Conservation (phyloP, 2,113 vertebrate species). For the Girardinichthys multiradiatus region DNA sequence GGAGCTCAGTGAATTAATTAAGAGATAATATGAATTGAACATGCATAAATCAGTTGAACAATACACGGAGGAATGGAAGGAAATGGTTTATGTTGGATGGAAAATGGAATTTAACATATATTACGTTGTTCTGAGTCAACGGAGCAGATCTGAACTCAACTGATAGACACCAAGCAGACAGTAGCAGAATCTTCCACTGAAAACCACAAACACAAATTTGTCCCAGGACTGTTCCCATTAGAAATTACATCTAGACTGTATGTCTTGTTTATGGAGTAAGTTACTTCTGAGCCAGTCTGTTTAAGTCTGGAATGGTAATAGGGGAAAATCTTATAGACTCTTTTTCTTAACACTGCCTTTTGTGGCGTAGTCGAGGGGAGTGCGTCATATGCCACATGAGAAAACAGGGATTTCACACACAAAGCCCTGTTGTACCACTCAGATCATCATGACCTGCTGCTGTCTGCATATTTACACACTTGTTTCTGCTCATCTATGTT, state of each 20-base stretch:
- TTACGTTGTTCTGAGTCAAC: conserved; percentile 18
- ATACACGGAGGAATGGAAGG: too few relatives aligned
- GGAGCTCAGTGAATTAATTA: not conserved
- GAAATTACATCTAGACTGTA: conserved; percentile 12
- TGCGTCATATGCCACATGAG: conserved; percentile 61
- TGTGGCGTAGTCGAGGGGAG: conserved; percentile 19
- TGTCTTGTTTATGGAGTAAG: conserved; percentile 38
- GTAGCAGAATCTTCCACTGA: conserved; percentile 25
- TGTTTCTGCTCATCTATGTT: conserved; percentile 45
- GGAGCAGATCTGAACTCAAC: conserved; percentile 33
- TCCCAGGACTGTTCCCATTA: conserved; percentile 17
- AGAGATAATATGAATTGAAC: not conserved
- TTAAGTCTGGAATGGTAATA: conserved; percentile 36
- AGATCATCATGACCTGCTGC: conserved; percentile 41
- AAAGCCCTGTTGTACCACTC: conserved; percentile 3
- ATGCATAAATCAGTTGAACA: too few relatives aligned
- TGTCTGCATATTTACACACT: conserved; percentile 49
- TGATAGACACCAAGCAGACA: conserved; percentile 16
- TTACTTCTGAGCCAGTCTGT: conserved; percentile 18
- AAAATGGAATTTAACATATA: not conserved
- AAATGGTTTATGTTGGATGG: too few relatives aligned
- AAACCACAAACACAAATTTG: conserved; percentile 18
- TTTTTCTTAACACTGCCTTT: conserved; percentile 47
- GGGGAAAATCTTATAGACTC: conserved; percentile 42
- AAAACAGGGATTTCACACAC: conserved; percentile 47